Evolutionary conservation across 2,113 vertebrate genomes (phyloP).

Genomic region (Patagioenas fasciata): DNA sequence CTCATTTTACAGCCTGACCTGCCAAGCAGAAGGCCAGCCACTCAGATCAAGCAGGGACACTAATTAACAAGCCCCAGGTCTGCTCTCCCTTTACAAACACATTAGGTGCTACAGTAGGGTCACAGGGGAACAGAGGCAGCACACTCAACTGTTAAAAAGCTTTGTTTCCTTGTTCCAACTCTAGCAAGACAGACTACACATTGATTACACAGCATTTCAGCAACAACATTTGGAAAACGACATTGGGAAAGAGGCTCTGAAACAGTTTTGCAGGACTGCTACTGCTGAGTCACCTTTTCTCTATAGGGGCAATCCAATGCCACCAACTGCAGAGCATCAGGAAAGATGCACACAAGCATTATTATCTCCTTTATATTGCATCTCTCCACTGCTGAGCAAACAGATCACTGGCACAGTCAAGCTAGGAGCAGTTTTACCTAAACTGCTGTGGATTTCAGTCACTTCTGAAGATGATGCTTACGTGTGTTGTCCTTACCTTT

Average conservation of each 20-base stretch:
- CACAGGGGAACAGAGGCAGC: neutral
- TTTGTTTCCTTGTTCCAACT: neutral
- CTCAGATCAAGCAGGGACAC: neutral
- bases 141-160: neutral
- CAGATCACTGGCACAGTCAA: neutral
- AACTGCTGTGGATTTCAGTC: rapidly evolving
- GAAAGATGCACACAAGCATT: rapidly evolving
- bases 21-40: neutral
- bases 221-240: neutral
- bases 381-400: neutral
- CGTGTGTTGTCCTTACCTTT: neutral
- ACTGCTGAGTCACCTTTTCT: neutral
- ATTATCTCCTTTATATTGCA: rapidly evolving
- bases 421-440: neutral
- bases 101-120: neutral
- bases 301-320: rapidly evolving
- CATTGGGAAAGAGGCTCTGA: neutral
- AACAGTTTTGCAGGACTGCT: neutral
- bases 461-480: neutral
- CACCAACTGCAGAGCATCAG: neutral
- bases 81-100: neutral
- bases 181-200: neutral
- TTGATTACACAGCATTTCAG: neutral
- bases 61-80: slow-evolving; percentile 45
- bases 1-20: slow-evolving; percentile 41